Base-by-base conservation (phyloP, 2,888 invertebrate genomes). In the Andrena praecox region DNA sequence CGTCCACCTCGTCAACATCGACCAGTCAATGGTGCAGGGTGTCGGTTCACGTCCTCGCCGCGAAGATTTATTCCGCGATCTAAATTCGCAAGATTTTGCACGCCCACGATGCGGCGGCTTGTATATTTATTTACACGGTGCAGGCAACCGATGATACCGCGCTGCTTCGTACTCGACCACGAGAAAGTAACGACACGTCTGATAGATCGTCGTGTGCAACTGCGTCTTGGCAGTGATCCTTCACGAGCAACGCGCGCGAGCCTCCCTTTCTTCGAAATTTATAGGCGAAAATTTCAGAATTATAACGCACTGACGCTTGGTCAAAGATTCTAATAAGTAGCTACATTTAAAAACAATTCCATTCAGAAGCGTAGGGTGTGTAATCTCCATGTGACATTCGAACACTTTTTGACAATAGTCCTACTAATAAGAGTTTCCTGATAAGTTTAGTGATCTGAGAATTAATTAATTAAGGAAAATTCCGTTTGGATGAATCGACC, bases 181-280 rank as follows among this genome's bases (percentile, higher is more conserved):
- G 56, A 42, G 59, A 75, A 75, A 48, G 82, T 80, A 76, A 75
- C 71, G 68, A 81, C 33, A 29, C 29, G 68, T 75, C 66, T 78
- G 73, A 75, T 76, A 60, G 64, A 81, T 75, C 63, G 80, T 59
- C 56, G 33, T 16, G 31, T 56, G 63, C 69, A 24, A 63, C 20
- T 27, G 56, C 12, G 66, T 76, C 76, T 82, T 78, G 81, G 72
- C 81, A 84, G 33, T 76, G 78, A 72, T 75, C 64, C 64, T 63
- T 77, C 27, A 20, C 59, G 60, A 72, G 60, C 27, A 56, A 68
- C 63, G 35, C 31, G 70, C 29, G 24, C 42, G 56, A 35, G 29
- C 29, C 50, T 59, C 6, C n/a, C 56, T 59, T 70, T n/a, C 60
- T 31, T 54, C 50, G 8, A 1, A n/a, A 42, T 42, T 42, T 42